phyloP scores from a whole-genome alignment of 1,140 invertebrate species.

The Meloidogyne hapla region DNA sequence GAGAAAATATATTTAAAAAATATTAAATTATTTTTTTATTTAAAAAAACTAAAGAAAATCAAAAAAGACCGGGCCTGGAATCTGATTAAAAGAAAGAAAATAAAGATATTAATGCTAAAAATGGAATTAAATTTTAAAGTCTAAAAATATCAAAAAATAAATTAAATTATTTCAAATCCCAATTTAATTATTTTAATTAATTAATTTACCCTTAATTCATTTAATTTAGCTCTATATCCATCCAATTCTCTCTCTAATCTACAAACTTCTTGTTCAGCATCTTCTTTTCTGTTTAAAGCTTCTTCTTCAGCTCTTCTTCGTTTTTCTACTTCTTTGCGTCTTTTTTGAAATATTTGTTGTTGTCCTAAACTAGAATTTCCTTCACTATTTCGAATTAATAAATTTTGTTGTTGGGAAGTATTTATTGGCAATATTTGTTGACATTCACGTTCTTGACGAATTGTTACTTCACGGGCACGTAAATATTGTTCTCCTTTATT shows the following conservation, averaged over 20 bases:
- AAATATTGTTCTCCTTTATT: conserved; percentile 43
- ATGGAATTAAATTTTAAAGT: too few species aligned
- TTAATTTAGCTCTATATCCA: conserved; percentile 32
- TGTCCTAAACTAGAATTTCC: neutral
- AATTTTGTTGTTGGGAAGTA: conserved; percentile 11
- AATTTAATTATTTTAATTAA: neutral
- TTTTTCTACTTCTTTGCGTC: conserved; percentile 57
- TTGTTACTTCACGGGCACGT: conserved; percentile 41
- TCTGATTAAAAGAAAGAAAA: too few species aligned
- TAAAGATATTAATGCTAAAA: too few species aligned
- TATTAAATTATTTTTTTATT: too few species aligned
- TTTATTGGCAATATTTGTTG: neutral
- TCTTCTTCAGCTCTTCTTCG: conserved; percentile 53
- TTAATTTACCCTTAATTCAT: conserved; percentile 47
- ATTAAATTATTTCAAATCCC: too few species aligned
- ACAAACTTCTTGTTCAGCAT: conserved; percentile 55
- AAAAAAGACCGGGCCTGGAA: too few species aligned
- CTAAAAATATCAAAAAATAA: conserved; percentile 12
- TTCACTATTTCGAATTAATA: neutral
- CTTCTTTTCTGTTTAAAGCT: conserved; percentile 52
- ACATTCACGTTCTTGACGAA: conserved; percentile 22
- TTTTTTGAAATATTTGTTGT: conserved; percentile 33
- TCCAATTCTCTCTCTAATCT: conserved; percentile 51
- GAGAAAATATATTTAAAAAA: conserved; percentile 12
- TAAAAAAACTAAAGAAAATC: too few species aligned